phyloP scores from a whole-genome alignment of 1,140 invertebrate species.

The Drosophila watanabei region DNA sequence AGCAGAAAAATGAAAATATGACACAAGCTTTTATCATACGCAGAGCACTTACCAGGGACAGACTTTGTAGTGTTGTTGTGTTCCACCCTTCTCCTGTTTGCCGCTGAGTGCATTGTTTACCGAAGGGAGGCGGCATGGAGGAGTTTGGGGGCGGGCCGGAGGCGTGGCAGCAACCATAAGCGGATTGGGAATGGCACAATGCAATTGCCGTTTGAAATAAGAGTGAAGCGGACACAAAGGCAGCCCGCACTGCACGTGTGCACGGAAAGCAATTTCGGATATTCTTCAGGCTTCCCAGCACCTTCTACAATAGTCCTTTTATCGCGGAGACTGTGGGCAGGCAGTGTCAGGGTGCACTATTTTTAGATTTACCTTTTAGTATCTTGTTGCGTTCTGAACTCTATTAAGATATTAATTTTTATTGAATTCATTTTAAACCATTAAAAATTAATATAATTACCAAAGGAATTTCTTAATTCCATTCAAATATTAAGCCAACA shows the following conservation, averaged over 20 bases:
- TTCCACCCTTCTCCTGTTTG: constrained; percentile 30
- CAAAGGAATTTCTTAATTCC: too few relatives aligned
- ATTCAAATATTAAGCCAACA: too few relatives aligned
- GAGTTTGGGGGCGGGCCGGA: background rate
- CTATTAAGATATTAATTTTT: background rate
- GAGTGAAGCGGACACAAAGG: constrained; percentile 64
- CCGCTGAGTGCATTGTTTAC: constrained; percentile 74
- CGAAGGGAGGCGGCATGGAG: constrained; percentile 15
- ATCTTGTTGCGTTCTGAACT: background rate
- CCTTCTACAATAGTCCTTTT: background rate
- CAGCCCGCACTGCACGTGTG: constrained; percentile 20
- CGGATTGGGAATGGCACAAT: constrained; percentile 78
- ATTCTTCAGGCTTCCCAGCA: background rate
- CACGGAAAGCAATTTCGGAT: constrained; percentile 11
- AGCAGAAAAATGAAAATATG: constrained; percentile 49
- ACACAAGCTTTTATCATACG: constrained; percentile 74
- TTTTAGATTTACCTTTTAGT: background rate
- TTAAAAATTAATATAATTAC: background rate
- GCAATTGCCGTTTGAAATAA: constrained; percentile 71
- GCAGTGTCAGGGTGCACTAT: background rate
- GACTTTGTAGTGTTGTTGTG: constrained; percentile 34
- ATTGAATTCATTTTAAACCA: background rate
- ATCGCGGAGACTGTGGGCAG: background rate
- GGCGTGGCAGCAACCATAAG: constrained; percentile 58
- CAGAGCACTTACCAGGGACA: constrained; percentile 61